Percentiles rank a stretch among this genome's conserved stretches.
Conservation (phyloP, 2,888 invertebrate species). For the Drosophila helvetica region DNA sequence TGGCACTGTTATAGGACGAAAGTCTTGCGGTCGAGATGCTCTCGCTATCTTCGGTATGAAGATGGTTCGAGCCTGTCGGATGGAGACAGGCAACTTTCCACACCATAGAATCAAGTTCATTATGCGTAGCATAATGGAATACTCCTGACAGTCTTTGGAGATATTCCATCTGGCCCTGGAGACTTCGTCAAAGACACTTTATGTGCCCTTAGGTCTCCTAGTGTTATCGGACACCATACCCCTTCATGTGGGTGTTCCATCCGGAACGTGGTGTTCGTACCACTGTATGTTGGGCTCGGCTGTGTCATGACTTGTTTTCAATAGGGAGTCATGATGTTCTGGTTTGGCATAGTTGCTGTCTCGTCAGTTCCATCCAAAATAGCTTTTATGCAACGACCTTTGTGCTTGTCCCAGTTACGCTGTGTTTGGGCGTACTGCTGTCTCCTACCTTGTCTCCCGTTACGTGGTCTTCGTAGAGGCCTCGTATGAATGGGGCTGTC, state of each 20-base stretch:
- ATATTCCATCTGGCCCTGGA: constrained; percentile 29
- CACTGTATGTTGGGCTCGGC: constrained; percentile 1
- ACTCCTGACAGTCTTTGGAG: constrained; percentile 18
- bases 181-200: constrained; percentile 12
- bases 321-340: constrained; percentile 13
- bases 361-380: constrained; percentile 23
- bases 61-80: constrained; percentile 37
- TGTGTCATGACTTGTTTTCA: constrained; percentile 21
- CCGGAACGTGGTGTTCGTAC: not conserved
- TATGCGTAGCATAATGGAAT: constrained; percentile 33
- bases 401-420: constrained; percentile 30
- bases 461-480: constrained; percentile 8
- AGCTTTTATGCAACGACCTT: constrained; percentile 29
- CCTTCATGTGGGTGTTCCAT: constrained; percentile 5
- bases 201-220: constrained; percentile 1
- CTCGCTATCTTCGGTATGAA: constrained; percentile 28
- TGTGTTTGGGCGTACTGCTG: constrained; percentile 22
- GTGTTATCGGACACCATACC: too few relatives aligned
- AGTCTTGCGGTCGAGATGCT: constrained; percentile 15
- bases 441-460: constrained; percentile 13
- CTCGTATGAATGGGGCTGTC: constrained; percentile 7
- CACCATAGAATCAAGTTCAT: constrained; percentile 34
- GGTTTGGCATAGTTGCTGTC: constrained; percentile 17
- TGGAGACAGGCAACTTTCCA: constrained; percentile 14
- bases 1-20: constrained; percentile 8